Base-by-base conservation (phyloP, 2,113 vertebrate species). In the Eulemur macaco region DNA sequence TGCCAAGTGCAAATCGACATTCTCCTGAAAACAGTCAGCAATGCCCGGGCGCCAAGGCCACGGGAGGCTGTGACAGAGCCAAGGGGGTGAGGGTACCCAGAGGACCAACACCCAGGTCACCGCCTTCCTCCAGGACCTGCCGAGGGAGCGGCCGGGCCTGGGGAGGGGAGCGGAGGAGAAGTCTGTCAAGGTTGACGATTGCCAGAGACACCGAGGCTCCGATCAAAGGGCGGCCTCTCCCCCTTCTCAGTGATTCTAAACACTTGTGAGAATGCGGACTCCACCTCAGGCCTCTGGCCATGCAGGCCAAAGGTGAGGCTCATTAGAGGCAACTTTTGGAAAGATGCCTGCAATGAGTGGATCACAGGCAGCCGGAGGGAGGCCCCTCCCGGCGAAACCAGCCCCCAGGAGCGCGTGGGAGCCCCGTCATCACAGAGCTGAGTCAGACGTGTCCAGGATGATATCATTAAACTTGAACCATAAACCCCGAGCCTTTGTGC, bases 191-290 rank as follows among this genome's bases (percentile, higher is more conserved):
- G 31, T 37, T 82, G 85, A 52, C 0, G 23, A 15, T n/a, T 12
- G 29, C 94, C 88, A 86, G 97, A 58, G 68, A 4, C 0, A 25
- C 86, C 68, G n/a, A 0, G 3, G 3, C 34, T 9, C 2, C 17
- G 50, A 78, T 47, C 64, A 13, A 54, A 87, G 89, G 25, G 74
- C 12, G 0, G 63, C 89, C 85, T 83, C 85, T 88, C 91, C 89
- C 47, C 27, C 89, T 89, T 20, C 10, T 56, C 52, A 54, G 45
- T 42, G 23, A 77, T 15, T 31, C 85, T 47, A 12, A 78, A 54
- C 66, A 37, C 76, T n/a, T 10, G 66, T 25, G 27, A 56, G 86
- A 93, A 80, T 23, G 37, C 1, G 34, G 90, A 8, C 37, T 29
- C 83, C 71, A 21, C 86, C 86, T 39, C 58, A 18, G 85, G 50